phyloP scores from a whole-genome alignment of 1,140 invertebrate genomes.

The Oryctes rhinoceros region DNA sequence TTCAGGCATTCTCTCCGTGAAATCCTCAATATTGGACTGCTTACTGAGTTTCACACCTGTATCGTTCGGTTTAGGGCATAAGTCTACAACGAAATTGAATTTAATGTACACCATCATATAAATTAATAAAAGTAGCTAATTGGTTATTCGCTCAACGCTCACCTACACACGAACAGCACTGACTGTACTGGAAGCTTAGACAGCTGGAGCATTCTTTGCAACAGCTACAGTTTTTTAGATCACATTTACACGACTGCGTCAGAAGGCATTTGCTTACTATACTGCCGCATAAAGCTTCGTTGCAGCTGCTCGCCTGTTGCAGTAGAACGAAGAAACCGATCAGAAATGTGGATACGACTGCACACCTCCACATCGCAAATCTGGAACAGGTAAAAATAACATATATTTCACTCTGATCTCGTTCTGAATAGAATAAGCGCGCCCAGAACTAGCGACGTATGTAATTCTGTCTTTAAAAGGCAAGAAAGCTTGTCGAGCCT shows the following conservation, averaged over 20 bases:
- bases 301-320: constrained; percentile 65
- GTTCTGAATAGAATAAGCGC: too few species aligned
- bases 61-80: constrained; percentile 87
- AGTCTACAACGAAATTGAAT: constrained; percentile 67
- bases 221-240: constrained; percentile 87
- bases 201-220: constrained; percentile 93
- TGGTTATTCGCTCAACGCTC: background rate
- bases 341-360: constrained; percentile 39
- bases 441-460: too few species aligned
- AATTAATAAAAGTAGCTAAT: background rate
- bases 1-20: constrained; percentile 81
- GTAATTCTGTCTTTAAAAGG: too few species aligned
- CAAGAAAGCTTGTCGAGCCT: too few species aligned
- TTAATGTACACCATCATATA: too few species aligned
- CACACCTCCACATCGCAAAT: constrained; percentile 46
- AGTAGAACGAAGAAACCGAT: constrained; percentile 43
- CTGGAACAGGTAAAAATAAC: constrained; percentile 26
- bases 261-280: constrained; percentile 96
- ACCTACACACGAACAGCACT: constrained; percentile 97
- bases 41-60: constrained; percentile 74
- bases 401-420: too few species aligned
- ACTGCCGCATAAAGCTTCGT: constrained; percentile 90
- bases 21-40: constrained; percentile 88
- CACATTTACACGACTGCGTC: constrained; percentile 94
- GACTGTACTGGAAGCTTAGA: constrained; percentile 85